These are phyloP conservation scores for Setophaga petechia DNA, from an alignment of 2,113 vertebrate species.

Conservation along the genomic window DNA sequence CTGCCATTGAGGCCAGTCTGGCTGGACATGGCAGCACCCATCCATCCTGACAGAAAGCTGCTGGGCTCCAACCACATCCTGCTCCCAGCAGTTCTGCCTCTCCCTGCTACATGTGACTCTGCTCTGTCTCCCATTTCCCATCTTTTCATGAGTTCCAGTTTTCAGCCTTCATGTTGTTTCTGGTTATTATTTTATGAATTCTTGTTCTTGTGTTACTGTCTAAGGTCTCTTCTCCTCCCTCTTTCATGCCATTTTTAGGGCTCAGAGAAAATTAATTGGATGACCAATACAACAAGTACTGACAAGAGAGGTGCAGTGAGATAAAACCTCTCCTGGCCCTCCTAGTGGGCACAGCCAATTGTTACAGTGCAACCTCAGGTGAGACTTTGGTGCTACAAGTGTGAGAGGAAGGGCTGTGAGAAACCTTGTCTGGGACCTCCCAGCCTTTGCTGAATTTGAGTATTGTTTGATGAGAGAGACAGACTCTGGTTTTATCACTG, in stretches of 20 bases:
- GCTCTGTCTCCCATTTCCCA: neutral
- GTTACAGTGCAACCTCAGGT: fast-evolving
- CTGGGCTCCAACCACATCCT: neutral
- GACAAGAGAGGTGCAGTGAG: neutral
- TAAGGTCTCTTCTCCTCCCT: neutral
- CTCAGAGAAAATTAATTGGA: neutral
- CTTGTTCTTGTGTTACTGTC: neutral
- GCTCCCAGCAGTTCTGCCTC: neutral
- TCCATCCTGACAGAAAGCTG: neutral
- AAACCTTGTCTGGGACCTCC: neutral
- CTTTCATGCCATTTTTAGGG: neutral
- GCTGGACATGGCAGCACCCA: neutral
- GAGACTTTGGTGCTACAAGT: neutral
- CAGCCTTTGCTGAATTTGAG: neutral
- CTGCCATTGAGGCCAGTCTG: fast-evolving
- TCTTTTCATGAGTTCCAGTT: neutral
- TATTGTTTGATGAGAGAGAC: neutral
- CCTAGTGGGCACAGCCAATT: neutral
- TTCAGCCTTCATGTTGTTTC: neutral
- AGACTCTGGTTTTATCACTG: neutral
- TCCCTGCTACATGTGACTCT: fast-evolving
- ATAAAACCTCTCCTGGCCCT: neutral
- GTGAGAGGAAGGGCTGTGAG: neutral
- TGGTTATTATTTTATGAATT: neutral
- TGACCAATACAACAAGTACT: neutral